Base-by-base conservation (phyloP, 2,797 vertebrate genomes). In the Hydrophis major region DNA sequence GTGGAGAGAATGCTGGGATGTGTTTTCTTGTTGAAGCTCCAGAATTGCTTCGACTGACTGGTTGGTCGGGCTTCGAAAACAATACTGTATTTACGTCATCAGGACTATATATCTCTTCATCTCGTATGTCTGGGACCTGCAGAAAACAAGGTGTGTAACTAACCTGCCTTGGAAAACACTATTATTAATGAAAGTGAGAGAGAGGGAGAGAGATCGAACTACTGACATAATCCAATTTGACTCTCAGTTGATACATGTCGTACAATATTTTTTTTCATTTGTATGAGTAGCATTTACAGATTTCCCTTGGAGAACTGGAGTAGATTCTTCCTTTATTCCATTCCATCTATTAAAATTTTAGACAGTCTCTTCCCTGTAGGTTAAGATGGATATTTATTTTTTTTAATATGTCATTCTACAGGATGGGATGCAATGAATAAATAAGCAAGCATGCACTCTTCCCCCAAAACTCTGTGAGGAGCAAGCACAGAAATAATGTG, bases 111-210 rank as follows among this genome's bases (percentile, higher is more conserved):
- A 94, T 95, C 42, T 98, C 98, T 93, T 99, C 98, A 88, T 99
- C 98, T 63, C 95, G 97, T 55, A 98, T 98, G 89, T 99, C 98
- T 90, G 98, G 97, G 93, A 98, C 98, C 99, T 99, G 95, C 20
- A 90, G 95, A 32, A 32, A 89, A 2, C 59, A 93, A 4, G 83
- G 87, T 93, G 42, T 55, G 37, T 25, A 12, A 89, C 2, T 11
- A 1, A 89, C 53, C 50, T 78, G 25, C 2, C 22, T 27, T 53
- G 14, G 18, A 83, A 83, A 83, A 25, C 20, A 83, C 37, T 83
- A 91, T n/a, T 7, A 50, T 14, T 28, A 22, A 69, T 59, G 25
- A 57, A 90, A 74, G 16, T 14, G 6, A 37, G 66, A n/a, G 16
- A 1, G 66, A 1, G 27, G 4, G 66, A 69, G 66, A 69, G 6